These are phyloP conservation scores for Champsocephalus gunnari DNA, from an alignment of 2,797 vertebrate genomes.

Conservation along the genomic window DNA sequence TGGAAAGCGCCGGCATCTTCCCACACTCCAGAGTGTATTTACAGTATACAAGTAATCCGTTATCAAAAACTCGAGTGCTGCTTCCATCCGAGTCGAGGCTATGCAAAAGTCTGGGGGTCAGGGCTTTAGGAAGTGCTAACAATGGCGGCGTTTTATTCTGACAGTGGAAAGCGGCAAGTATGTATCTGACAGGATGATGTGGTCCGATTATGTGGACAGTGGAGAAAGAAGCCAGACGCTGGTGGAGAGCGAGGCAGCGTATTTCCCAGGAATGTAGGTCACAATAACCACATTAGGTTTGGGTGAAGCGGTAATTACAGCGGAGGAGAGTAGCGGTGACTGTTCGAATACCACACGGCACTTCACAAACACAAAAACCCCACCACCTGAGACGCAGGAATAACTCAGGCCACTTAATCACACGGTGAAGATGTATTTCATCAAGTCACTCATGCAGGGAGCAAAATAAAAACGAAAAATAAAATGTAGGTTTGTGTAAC, in stretches of 20 bases:
- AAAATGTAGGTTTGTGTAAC: constrained; percentile 52
- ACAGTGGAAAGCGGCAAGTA: constrained; percentile 39
- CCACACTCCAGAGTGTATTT: constrained; percentile 76
- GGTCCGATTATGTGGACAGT: constrained; percentile 59
- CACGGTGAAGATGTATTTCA: constrained; percentile 51
- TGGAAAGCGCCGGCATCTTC: constrained; percentile 75
- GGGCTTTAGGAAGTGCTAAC: constrained; percentile 74
- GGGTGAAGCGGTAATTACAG: constrained; percentile 76
- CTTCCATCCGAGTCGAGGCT: constrained; percentile 59
- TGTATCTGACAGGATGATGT: constrained; percentile 47
- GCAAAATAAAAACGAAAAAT: constrained; percentile 49
- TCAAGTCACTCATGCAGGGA: constrained; percentile 31
- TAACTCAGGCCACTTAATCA: constrained; percentile 58
- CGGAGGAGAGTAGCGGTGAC: constrained; percentile 51
- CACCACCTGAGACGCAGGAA: constrained; percentile 69
- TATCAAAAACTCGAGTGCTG: constrained; percentile 60
- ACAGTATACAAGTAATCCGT: constrained; percentile 77
- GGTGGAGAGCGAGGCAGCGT: constrained; percentile 54
- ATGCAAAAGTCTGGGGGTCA: constrained; percentile 54
- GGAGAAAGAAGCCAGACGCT: constrained; percentile 57
- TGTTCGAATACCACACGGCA: constrained; percentile 55
- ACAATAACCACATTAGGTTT: constrained; percentile 80
- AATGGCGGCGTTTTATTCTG: constrained; percentile 75
- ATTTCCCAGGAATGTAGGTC: constrained; percentile 83
- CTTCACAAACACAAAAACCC: constrained; percentile 69